These are phyloP conservation scores for Galeopterus variegatus DNA, from an alignment of 2,113 vertebrate species.

Conservation along the genomic window DNA sequence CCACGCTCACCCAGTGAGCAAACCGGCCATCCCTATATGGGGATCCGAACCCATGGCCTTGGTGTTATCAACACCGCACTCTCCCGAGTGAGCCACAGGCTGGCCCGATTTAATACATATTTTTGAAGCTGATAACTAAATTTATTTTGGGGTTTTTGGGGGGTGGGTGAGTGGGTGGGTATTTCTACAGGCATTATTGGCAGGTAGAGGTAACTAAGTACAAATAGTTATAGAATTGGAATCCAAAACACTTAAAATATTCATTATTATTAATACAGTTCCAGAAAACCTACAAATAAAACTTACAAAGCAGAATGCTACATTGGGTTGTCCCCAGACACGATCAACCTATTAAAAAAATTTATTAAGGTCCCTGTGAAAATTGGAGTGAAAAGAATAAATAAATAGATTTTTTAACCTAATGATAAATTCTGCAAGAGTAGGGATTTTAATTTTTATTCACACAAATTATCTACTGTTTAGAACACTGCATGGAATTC, in stretches of 20 bases:
- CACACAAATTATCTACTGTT: neutral
- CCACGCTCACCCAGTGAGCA: too few relatives aligned
- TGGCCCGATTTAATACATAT: slow-evolving; percentile 45
- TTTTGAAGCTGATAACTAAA: slow-evolving; percentile 29
- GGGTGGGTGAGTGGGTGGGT: too few relatives aligned
- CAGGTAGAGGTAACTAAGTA: too few relatives aligned
- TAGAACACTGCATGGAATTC: neutral
- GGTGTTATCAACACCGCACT: too few relatives aligned
- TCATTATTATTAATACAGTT: slow-evolving; percentile 53
- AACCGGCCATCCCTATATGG: too few relatives aligned
- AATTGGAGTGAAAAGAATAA: slow-evolving; percentile 36
- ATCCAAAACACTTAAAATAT: slow-evolving; percentile 34
- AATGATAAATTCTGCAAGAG: neutral
- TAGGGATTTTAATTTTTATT: slow-evolving; percentile 44
- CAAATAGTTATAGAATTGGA: neutral
- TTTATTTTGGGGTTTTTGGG: too few relatives aligned
- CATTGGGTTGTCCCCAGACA: slow-evolving; percentile 16
- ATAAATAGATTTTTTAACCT: neutral
- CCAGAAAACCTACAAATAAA: slow-evolving; percentile 33
- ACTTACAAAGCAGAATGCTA: slow-evolving; percentile 21
- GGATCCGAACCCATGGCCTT: too few relatives aligned
- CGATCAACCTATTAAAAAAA: slow-evolving; percentile 13
- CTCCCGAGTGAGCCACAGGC: too few relatives aligned
- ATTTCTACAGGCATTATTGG: too few relatives aligned
- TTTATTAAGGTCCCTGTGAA: neutral